Conservation (phyloP, 2,113 vertebrate species). For the Spizaetus ornatus region DNA sequence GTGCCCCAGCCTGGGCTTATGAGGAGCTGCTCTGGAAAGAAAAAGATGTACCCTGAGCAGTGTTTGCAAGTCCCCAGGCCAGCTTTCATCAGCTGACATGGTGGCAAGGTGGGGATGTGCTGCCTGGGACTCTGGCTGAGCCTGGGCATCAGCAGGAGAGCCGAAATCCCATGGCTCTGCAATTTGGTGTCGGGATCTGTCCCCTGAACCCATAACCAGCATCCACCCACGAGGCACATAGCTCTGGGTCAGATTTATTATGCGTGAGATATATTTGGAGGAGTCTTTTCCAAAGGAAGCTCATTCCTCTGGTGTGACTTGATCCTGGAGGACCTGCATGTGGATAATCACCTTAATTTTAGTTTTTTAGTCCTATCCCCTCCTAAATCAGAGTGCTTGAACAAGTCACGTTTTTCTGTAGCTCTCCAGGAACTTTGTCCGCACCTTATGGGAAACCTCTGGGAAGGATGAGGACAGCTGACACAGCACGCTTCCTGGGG, state of each 20-base stretch:
- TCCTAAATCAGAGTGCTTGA: neutral
- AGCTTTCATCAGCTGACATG: neutral
- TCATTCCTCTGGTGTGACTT: neutral
- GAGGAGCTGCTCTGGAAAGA: neutral
- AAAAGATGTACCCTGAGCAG: neutral
- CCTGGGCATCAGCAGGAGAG: neutral
- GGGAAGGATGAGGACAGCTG: neutral
- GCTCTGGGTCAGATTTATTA: neutral
- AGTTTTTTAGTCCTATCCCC: neutral
- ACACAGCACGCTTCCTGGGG: rapidly evolving
- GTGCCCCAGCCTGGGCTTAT: neutral
- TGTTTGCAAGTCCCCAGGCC: neutral
- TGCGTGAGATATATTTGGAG: neutral
- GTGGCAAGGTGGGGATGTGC: neutral
- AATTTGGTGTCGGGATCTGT: neutral
- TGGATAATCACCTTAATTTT: neutral
- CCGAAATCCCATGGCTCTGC: neutral
- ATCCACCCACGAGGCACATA: neutral
- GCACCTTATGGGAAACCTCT: neutral
- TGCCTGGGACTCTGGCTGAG: neutral
- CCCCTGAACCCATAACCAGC: neutral
- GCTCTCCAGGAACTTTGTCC: conserved; percentile 66
- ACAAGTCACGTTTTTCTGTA: neutral
- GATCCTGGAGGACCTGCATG: neutral
- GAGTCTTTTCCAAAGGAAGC: neutral